These are phyloP conservation scores for Drosophila stalkeri DNA, from an alignment of 2,888 invertebrate genomes.

Conservation along the genomic window DNA sequence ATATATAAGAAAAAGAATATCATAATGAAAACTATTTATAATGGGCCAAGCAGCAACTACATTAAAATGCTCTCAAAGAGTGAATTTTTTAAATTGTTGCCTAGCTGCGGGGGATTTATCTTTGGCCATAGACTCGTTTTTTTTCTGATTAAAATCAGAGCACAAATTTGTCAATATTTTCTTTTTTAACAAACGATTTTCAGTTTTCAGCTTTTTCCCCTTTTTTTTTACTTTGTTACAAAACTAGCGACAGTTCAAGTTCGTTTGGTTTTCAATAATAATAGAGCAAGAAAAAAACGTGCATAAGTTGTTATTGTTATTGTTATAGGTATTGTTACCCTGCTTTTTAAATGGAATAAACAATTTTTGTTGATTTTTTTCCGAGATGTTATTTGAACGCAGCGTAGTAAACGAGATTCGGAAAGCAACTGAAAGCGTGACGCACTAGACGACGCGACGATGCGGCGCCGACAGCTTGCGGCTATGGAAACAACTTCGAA, in stretches of 20 bases:
- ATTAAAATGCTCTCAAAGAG: slow-evolving; percentile 55
- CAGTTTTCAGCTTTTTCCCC: slow-evolving; percentile 26
- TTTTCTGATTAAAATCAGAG: slow-evolving; percentile 49
- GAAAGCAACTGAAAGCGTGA: slow-evolving; percentile 65
- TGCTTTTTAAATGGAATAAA: slow-evolving; percentile 57
- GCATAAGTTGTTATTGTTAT: slow-evolving; percentile 27
- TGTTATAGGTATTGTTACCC: slow-evolving; percentile 39
- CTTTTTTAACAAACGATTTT: slow-evolving; percentile 41
- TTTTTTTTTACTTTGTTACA: slow-evolving; percentile 34
- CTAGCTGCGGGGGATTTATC: slow-evolving; percentile 27
- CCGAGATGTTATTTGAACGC: slow-evolving; percentile 34
- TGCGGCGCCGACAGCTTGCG: slow-evolving; percentile 73
- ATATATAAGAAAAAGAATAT: slow-evolving; percentile 19
- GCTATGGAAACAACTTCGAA: slow-evolving; percentile 58
- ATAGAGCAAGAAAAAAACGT: slow-evolving; percentile 5
- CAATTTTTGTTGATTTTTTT: slow-evolving; percentile 32
- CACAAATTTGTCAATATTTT: slow-evolving; percentile 73
- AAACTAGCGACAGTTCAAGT: slow-evolving; percentile 73
- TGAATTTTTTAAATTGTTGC: slow-evolving; percentile 53
- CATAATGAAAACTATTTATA: slow-evolving; percentile 62
- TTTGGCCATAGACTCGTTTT: slow-evolving; percentile 9
- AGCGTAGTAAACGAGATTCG: slow-evolving; percentile 68
- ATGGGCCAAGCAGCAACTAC: slow-evolving; percentile 47
- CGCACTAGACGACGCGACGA: slow-evolving; percentile 50
- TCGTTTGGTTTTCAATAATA: slow-evolving; percentile 49